These are phyloP conservation scores for Tenualosa ilisha DNA, from an alignment of 2,797 vertebrate genomes.

Conservation along the genomic window DNA sequence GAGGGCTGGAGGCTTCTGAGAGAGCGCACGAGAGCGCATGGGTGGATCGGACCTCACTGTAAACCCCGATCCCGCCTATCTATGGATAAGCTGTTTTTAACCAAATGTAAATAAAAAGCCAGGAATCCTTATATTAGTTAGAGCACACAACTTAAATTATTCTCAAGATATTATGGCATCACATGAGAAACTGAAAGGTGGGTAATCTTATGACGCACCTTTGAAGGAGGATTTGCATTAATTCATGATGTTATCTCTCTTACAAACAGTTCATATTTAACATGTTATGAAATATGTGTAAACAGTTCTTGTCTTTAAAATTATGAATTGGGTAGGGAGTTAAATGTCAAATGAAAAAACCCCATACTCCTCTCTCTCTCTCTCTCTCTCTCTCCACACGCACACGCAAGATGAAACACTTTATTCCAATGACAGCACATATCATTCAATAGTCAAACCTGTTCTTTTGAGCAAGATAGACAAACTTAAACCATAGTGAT, in stretches of 20 bases:
- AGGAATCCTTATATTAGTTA: not conserved
- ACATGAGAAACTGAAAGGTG: no score
- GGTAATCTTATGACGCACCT: no score
- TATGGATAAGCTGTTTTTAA: not conserved
- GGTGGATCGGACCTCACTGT: not conserved
- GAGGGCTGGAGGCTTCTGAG: not conserved
- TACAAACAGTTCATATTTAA: no score
- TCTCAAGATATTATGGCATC: no score
- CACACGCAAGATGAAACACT: not conserved
- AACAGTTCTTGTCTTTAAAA: no score
- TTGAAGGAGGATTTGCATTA: no score
- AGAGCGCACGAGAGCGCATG: constrained; percentile 14
- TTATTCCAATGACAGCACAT: not conserved
- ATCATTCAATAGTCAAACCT: not conserved
- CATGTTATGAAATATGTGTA: no score
- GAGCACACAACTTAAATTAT: not conserved
- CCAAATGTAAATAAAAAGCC: not conserved
- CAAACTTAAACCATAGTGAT: not conserved
- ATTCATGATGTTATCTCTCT: not conserved
- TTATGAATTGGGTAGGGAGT: no score
- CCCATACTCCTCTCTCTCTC: no score
- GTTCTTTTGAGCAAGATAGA: not conserved
- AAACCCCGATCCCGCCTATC: constrained; percentile 2
- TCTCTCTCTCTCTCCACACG: no score
- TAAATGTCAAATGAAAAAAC: no score